phyloP scores from a whole-genome alignment of 2,797 vertebrate species.

The Micromesistius poutassou region DNA sequence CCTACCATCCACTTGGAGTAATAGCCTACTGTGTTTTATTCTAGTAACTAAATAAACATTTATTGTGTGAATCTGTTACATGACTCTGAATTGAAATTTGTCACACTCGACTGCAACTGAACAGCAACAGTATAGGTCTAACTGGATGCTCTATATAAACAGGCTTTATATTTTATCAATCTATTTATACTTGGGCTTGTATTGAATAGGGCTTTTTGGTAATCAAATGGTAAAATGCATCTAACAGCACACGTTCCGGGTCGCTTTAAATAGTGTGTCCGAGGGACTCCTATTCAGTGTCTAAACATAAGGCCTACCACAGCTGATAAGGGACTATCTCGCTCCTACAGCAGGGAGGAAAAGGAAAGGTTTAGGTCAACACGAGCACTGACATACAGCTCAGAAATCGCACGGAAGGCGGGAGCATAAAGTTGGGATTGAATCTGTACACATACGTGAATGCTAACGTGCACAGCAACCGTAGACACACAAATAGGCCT shows the following conservation, averaged over 20 bases:
- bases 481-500: neutral
- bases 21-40: conserved; percentile 33
- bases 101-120: neutral
- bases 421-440: neutral
- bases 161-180: neutral
- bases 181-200: neutral
- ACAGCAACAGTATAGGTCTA: neutral
- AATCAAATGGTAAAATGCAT: neutral
- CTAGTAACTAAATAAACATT: conserved; percentile 50
- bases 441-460: neutral
- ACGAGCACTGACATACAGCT: neutral
- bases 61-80: conserved; percentile 12
- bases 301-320: neutral
- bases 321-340: conserved; percentile 1
- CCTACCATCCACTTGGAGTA: conserved; percentile 30
- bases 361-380: neutral
- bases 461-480: neutral
- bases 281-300: neutral
- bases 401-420: neutral
- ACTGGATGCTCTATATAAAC: neutral
- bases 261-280: neutral
- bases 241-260: neutral
- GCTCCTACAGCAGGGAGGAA: neutral
- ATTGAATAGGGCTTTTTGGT: neutral
- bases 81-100: conserved; percentile 4